phyloP scores from a whole-genome alignment of 1,140 invertebrate genomes.

The Mamestra configurata region DNA sequence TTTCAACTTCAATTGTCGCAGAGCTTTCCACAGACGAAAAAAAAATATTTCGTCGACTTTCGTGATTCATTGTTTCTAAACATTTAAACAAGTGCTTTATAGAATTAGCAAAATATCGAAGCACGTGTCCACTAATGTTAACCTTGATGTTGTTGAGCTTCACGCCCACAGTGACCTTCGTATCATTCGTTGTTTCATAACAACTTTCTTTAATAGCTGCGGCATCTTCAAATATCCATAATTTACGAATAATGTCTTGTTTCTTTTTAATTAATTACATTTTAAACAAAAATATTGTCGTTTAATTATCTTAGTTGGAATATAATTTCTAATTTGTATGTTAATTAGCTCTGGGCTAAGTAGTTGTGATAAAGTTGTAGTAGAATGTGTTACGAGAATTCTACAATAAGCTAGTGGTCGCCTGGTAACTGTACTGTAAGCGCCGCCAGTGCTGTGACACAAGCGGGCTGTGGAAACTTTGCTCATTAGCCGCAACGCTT shows the following conservation, averaged over 20 bases:
- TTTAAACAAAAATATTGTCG: constrained; percentile 12
- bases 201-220: constrained; percentile 26
- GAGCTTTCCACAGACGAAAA: background rate
- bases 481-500: constrained; percentile 59
- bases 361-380: constrained; percentile 32
- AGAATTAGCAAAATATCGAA: background rate
- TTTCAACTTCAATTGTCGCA: background rate
- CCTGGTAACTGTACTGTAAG: constrained; percentile 7
- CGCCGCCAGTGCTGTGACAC: background rate
- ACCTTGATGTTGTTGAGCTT: constrained; percentile 34
- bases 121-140: constrained; percentile 12
- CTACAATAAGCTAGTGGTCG: constrained; percentile 20
- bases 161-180: constrained; percentile 8
- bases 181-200: constrained; percentile 6
- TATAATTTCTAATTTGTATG: constrained; percentile 23
- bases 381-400: constrained; percentile 17
- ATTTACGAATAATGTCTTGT: background rate
- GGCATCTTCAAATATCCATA: background rate
- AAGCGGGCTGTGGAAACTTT: constrained; percentile 53
- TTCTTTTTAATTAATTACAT: constrained; percentile 14
- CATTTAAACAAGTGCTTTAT: constrained; percentile 3
- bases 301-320: constrained; percentile 26
- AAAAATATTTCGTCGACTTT: background rate
- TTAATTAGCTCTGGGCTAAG: constrained; percentile 16
- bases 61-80: constrained; percentile 29